Conservation (phyloP, 2,113 vertebrate species). For the Nibea coibor region DNA sequence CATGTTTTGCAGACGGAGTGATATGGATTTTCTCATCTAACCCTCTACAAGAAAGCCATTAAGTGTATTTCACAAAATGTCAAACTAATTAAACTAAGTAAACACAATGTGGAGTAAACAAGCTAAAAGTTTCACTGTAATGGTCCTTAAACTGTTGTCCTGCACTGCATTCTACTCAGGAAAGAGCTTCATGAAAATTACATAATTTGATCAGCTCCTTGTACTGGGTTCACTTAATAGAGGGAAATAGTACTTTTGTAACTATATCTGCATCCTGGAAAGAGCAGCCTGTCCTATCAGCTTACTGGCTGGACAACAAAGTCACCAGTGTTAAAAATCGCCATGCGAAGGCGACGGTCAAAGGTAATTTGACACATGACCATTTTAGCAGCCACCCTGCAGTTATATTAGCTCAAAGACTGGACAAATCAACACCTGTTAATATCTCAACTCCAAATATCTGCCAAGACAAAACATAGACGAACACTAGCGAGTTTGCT, state of each 20-base stretch:
- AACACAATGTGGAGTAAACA: not conserved
- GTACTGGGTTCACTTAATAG: not conserved
- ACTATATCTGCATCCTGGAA: not conserved
- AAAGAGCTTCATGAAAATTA: slow-evolving; percentile 6
- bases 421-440: slow-evolving; percentile 5
- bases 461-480: not conserved
- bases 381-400: not conserved
- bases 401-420: not conserved
- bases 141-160: not conserved
- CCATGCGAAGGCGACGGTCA: not conserved
- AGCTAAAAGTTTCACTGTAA: not conserved
- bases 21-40: not conserved
- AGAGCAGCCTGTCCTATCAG: not conserved
- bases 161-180: not conserved
- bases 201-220: not conserved
- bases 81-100: not conserved
- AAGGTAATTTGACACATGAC: not conserved
- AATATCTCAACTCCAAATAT: not conserved
- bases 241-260: not conserved
- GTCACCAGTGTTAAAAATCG: not conserved
- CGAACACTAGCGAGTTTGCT: not conserved
- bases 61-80: not conserved
- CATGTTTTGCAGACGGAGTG: not conserved
- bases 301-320: not conserved
- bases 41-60: too few relatives aligned